Evolutionary conservation across 2,888 invertebrate genomes (phyloP).

Genomic region (Brachypterus glaber): DNA sequence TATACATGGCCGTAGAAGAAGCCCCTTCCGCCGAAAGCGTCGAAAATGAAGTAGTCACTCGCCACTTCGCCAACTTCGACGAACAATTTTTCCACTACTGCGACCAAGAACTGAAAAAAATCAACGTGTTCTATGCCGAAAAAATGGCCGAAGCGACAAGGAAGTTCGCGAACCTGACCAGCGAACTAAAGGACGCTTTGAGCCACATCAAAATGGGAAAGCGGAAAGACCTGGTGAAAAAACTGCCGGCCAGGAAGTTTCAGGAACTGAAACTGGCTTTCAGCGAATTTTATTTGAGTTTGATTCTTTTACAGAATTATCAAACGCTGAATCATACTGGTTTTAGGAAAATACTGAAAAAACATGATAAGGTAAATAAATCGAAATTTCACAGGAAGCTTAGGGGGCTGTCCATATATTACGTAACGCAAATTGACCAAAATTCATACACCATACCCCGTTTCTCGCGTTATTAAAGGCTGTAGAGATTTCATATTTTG

Average conservation of each 20-base stretch:
- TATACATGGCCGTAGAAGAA: slow-evolving; percentile 69
- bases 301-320: slow-evolving; percentile 80
- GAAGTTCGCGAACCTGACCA: slow-evolving; percentile 64
- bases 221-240: slow-evolving; percentile 28
- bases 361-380: slow-evolving; percentile 77
- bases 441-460: too few relatives aligned
- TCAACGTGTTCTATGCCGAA: slow-evolving; percentile 82
- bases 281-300: slow-evolving; percentile 79
- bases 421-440: too few relatives aligned
- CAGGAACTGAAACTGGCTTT: slow-evolving; percentile 81
- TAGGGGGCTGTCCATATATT: too few relatives aligned
- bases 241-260: slow-evolving; percentile 55
- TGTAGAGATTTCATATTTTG: too few relatives aligned
- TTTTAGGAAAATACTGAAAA: slow-evolving; percentile 82
- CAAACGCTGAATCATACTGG: slow-evolving; percentile 84
- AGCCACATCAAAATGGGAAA: slow-evolving; percentile 32
- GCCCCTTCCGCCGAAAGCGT: slow-evolving; percentile 67
- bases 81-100: slow-evolving; percentile 78
- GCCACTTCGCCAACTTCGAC: slow-evolving; percentile 70
- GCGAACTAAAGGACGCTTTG: slow-evolving; percentile 52
- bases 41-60: slow-evolving; percentile 57
- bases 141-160: slow-evolving; percentile 82
- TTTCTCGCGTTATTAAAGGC: too few relatives aligned
- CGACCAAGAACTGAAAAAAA: slow-evolving; percentile 77
- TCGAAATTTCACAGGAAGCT: too few relatives aligned